A percentile compares a stretch with the other conserved stretches of the same genome.
These are phyloP conservation scores for Montipora capricornis DNA, from an alignment of 64 coral and sea anemone genomes.

Conservation along the genomic window DNA sequence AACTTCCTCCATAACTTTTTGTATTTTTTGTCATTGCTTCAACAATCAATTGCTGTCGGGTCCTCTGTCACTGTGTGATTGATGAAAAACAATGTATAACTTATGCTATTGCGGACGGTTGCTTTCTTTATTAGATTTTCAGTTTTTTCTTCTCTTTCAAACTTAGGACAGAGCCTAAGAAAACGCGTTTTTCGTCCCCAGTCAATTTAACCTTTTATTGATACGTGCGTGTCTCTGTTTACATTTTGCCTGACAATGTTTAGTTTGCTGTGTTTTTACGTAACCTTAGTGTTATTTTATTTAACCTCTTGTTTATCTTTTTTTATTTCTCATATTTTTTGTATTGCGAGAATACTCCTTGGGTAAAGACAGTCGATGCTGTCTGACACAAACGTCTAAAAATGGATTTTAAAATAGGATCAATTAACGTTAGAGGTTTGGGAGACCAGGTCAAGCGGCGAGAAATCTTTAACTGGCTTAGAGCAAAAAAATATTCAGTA, in stretches of 20 bases:
- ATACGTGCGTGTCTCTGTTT: background rate
- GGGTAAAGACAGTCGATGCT: background rate
- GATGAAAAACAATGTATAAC: background rate
- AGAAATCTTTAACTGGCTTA: background rate
- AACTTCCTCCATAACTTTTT: background rate
- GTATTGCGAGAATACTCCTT: background rate
- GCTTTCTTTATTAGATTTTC: background rate
- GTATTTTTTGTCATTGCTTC: background rate
- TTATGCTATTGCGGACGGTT: conserved; percentile 21
- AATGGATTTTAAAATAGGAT: background rate
- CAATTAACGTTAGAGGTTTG: background rate
- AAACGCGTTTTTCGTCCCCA: background rate
- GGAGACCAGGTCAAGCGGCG: background rate
- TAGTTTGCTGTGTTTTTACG: conserved; percentile 18
- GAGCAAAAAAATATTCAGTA: no score
- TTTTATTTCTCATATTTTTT: conserved; percentile 12
- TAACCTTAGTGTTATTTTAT: background rate
- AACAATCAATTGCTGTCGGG: background rate
- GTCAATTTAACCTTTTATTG: conserved; percentile 26
- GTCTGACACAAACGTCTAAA: background rate
- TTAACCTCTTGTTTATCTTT: conserved; percentile 20
- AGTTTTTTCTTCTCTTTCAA: background rate
- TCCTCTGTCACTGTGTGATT: background rate
- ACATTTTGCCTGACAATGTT: conserved; percentile 6
- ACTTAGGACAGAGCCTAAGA: background rate